These are phyloP conservation scores for Holacanthella duospinosa DNA, from an alignment of 2,888 invertebrate genomes.

Conservation along the genomic window DNA sequence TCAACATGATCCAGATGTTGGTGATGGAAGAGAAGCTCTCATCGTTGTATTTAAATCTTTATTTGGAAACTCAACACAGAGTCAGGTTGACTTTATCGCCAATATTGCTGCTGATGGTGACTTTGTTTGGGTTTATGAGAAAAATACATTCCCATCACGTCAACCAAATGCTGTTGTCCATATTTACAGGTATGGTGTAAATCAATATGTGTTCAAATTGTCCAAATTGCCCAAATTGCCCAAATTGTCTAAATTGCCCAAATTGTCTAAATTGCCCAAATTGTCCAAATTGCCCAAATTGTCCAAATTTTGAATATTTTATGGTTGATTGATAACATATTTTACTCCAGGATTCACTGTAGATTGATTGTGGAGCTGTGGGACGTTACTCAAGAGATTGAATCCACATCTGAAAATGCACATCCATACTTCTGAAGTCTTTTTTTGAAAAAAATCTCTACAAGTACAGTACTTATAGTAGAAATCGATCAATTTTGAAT, in stretches of 20 bases:
- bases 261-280: too few relatives aligned
- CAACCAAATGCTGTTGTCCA: background rate
- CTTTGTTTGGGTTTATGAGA: background rate
- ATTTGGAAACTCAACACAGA: background rate
- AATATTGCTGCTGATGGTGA: background rate
- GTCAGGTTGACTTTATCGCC: background rate
- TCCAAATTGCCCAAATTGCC: too few relatives aligned
- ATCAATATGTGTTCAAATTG: too few relatives aligned
- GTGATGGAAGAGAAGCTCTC: background rate
- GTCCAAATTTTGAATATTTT: too few relatives aligned
- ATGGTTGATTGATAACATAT: too few relatives aligned
- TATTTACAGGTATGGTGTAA: background rate
- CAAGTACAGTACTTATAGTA: too few relatives aligned
- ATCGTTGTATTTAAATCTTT: background rate
- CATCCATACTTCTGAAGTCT: background rate
- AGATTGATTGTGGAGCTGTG: background rate
- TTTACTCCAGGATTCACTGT: background rate
- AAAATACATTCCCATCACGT: background rate
- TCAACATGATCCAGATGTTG: background rate
- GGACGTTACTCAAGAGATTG: background rate
- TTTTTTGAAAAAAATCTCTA: too few relatives aligned
- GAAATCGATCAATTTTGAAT: too few relatives aligned
- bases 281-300: too few relatives aligned
- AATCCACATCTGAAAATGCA: background rate
- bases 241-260: too few relatives aligned